Evolutionary conservation across 2,888 invertebrate species (phyloP).

Genomic region (Bombylius discolor): DNA sequence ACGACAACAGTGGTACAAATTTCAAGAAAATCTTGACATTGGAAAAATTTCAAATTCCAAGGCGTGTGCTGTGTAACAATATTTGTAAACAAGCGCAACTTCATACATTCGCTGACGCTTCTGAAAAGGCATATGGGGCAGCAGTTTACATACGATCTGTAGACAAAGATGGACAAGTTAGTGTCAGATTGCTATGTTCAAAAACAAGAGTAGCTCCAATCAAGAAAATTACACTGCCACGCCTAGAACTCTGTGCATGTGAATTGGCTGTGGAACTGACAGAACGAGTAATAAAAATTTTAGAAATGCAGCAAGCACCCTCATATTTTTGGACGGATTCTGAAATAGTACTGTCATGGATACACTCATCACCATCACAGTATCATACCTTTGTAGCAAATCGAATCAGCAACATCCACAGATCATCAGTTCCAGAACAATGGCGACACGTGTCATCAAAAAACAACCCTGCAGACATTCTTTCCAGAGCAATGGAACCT

Average conservation of each 20-base stretch:
- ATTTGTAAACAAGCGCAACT: background rate
- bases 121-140: slow-evolving; percentile 15
- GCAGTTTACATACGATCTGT: slow-evolving; percentile 10
- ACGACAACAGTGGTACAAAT: background rate
- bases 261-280: slow-evolving; percentile 1
- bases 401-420: slow-evolving; percentile 21
- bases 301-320: background rate
- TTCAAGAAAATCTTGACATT: background rate
- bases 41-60: background rate
- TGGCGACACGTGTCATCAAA: background rate
- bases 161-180: background rate
- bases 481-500: background rate
- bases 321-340: slow-evolving; percentile 16
- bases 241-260: slow-evolving; percentile 2
- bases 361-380: slow-evolving; percentile 7
- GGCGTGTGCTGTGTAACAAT: background rate
- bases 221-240: background rate
- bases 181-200: background rate
- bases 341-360: slow-evolving; percentile 14
- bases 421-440: background rate
- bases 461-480: background rate
- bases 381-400: slow-evolving; percentile 19
- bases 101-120: slow-evolving; percentile 17
- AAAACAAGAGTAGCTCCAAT: background rate
- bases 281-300: background rate